Conservation (phyloP, 1,140 invertebrate genomes). For the Aphis gossypii region DNA sequence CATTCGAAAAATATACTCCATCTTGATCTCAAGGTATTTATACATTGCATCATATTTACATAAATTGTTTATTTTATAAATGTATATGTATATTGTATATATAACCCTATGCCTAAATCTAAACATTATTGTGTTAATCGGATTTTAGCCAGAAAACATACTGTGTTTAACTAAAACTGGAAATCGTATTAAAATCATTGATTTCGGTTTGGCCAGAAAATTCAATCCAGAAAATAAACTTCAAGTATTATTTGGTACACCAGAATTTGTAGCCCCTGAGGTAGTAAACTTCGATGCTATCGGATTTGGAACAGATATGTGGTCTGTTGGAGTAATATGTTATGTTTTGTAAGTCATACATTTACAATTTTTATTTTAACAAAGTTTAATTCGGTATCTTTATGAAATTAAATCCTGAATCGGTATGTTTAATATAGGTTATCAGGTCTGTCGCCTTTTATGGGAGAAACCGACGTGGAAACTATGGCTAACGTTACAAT, state of each 20-base stretch:
- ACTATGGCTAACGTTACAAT: slow-evolving; percentile 97
- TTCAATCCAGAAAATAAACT: slow-evolving; percentile 92
- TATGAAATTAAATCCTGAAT: neutral
- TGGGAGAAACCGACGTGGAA: slow-evolving; percentile 96
- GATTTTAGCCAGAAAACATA: slow-evolving; percentile 91
- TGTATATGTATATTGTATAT: neutral
- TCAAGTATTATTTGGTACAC: slow-evolving; percentile 94
- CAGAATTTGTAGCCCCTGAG: slow-evolving; percentile 98
- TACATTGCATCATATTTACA: too few species aligned
- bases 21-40: slow-evolving; percentile 87
- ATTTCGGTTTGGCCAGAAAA: slow-evolving; percentile 92
- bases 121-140: neutral
- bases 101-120: neutral
- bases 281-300: slow-evolving; percentile 98
- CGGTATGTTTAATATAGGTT: slow-evolving; percentile 71
- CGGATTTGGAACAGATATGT: slow-evolving; percentile 94
- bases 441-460: slow-evolving; percentile 96
- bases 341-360: slow-evolving; percentile 92
- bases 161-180: slow-evolving; percentile 92
- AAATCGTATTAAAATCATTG: slow-evolving; percentile 97
- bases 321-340: slow-evolving; percentile 96
- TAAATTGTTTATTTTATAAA: too few species aligned
- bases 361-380: neutral
- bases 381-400: neutral
- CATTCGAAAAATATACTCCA: slow-evolving; percentile 93